phyloP scores from a whole-genome alignment of 1,140 invertebrate species.

The Callitettix versicolor region DNA sequence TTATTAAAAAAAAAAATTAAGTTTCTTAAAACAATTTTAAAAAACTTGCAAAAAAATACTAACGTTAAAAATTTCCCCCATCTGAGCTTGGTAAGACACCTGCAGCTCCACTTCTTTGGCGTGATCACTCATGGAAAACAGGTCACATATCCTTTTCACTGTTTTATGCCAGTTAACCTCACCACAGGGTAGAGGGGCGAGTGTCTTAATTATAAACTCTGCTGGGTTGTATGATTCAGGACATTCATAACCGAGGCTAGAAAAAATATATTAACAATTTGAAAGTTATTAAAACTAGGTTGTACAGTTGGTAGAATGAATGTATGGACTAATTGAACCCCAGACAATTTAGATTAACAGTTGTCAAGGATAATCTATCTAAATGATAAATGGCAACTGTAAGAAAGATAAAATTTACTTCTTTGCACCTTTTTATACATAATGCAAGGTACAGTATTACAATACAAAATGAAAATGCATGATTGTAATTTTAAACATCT shows the following conservation, averaged over 20 bases:
- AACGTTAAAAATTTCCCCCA: slow-evolving; percentile 37
- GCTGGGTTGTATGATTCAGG: slow-evolving; percentile 82
- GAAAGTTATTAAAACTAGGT: slow-evolving; percentile 9
- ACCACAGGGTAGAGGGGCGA: slow-evolving; percentile 68
- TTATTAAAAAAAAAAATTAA: too few relatives aligned
- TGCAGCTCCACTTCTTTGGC: slow-evolving; percentile 58
- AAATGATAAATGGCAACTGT: too few relatives aligned
- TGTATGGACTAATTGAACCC: neutral
- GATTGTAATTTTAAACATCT: too few relatives aligned
- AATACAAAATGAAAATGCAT: too few relatives aligned
- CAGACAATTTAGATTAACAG: too few relatives aligned
- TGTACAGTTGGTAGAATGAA: neutral
- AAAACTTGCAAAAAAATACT: too few relatives aligned
- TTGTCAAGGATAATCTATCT: too few relatives aligned
- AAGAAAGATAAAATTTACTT: too few relatives aligned
- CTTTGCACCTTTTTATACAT: too few relatives aligned
- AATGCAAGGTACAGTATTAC: too few relatives aligned
- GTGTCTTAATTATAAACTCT: slow-evolving; percentile 78
- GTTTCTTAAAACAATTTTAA: too few relatives aligned
- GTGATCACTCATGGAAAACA: slow-evolving; percentile 62
- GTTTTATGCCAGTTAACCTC: slow-evolving; percentile 51
- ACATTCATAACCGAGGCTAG: slow-evolving; percentile 63
- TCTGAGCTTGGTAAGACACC: slow-evolving; percentile 32
- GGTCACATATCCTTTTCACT: slow-evolving; percentile 61
- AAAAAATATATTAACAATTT: slow-evolving; percentile 22